Base-by-base conservation (phyloP, 2,113 vertebrate genomes). In the Cyprinus carpio region DNA sequence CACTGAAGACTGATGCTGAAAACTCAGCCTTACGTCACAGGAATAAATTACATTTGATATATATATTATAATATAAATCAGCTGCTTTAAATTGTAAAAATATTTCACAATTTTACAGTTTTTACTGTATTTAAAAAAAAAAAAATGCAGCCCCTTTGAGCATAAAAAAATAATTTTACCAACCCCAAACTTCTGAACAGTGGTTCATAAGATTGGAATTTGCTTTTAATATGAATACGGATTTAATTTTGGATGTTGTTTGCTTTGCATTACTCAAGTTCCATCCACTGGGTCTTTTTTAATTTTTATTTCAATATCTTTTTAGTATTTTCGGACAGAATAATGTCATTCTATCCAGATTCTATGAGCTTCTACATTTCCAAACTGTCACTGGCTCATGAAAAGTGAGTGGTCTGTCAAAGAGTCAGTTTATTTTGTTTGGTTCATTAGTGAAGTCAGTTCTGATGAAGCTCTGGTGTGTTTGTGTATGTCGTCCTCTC, bases 401-500 rank as follows among this genome's bases (percentile, higher is more conserved):
- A 25, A 56, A 29, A 37, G 18, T 27, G 23, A 54, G 27, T 23
- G 8, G 13, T 40, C 51, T 8, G 16, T 83, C 69, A 62, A 10
- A 40, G 37, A 71, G 16, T 23, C 29, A 0, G 34, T 37, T 23
- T 34, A 5, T 25, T 31, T 75, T 58, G n/a, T 29, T 18, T 16
- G 23, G 15, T 25, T n/a, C 60, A 56, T 62, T 75, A 46, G 51
- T 62, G 18, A 27, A 20, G 43, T 75, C 69, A 3, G 37, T 27
- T 83, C 51, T 75, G 12, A 75, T 83, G 51, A 83, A 58, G 20
- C 20, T 54, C n/a, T 46, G 15, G 20, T 62, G 27, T 69, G 23
- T 4, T 25, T 69, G 65, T 37, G 29, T 6, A 58, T 31, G 31
- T 31, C 31, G 31, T 31, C 31, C 0, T 79, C 84, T 89, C 88